Conservation (phyloP, 2,113 vertebrate genomes). For the Calidris pygmaea region DNA sequence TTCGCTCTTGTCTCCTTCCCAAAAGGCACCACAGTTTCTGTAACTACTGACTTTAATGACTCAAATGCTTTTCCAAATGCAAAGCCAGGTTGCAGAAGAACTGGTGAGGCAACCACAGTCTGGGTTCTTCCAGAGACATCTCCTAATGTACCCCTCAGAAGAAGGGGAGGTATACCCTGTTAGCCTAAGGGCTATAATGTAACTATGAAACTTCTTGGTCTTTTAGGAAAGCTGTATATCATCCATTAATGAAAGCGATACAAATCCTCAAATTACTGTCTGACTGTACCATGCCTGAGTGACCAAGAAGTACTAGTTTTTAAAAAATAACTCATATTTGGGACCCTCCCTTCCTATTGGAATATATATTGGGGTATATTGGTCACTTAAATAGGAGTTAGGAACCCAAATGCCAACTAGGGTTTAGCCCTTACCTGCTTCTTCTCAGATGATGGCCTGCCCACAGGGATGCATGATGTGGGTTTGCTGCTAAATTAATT, state of each 20-base stretch:
- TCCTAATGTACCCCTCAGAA: background rate
- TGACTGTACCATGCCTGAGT: background rate
- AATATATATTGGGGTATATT: background rate
- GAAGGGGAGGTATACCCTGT: background rate
- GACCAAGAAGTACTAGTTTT: background rate
- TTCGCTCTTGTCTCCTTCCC: background rate
- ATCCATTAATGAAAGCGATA: background rate
- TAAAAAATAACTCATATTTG: background rate
- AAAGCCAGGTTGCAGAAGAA: background rate
- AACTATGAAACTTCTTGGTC: background rate
- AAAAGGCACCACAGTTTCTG: background rate
- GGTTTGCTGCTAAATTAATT: background rate
- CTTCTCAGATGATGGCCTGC: background rate
- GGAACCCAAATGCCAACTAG: background rate
- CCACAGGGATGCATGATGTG: background rate
- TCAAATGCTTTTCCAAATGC: background rate
- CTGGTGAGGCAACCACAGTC: background rate
- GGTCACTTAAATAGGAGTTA: background rate
- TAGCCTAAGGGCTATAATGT: background rate
- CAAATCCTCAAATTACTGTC: background rate
- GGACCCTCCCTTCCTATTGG: background rate
- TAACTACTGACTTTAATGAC: background rate
- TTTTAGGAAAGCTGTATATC: background rate
- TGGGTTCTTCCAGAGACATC: background rate
- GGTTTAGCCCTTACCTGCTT: background rate